These are phyloP conservation scores for Columba livia DNA, from an alignment of 2,113 vertebrate species.

Conservation along the genomic window DNA sequence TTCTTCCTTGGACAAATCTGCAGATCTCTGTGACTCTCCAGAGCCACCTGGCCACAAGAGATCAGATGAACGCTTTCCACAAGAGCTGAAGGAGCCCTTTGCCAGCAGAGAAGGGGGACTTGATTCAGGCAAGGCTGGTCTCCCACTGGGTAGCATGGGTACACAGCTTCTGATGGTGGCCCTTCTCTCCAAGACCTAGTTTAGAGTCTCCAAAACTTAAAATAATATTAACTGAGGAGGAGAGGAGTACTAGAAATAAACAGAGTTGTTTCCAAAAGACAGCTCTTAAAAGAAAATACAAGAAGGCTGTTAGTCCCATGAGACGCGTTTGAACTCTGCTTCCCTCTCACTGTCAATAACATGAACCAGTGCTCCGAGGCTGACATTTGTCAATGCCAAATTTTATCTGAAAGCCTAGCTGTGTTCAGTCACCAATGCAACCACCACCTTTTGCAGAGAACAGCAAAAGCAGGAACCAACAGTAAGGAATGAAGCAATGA, in stretches of 20 bases:
- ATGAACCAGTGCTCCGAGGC: not conserved
- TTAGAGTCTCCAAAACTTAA: not conserved
- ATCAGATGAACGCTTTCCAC: not conserved
- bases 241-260: not conserved
- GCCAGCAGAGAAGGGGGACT: not conserved
- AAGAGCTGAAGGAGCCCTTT: not conserved
- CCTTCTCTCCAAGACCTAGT: not conserved
- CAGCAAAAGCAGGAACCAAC: not conserved
- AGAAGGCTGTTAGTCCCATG: not conserved
- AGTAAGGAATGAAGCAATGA: not conserved
- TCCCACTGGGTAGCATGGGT: not conserved
- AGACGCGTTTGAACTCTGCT: not conserved
- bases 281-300: not conserved
- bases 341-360: not conserved
- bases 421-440: not conserved
- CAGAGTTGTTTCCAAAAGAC: not conserved
- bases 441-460: not conserved
- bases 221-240: not conserved
- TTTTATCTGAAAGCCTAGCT: slow-evolving; percentile 8
- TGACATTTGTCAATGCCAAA: slow-evolving; percentile 32
- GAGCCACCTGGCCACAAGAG: not conserved
- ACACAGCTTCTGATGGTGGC: not conserved
- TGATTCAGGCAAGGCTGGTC: not conserved
- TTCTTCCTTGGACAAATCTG: not conserved
- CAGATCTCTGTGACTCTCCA: not conserved